Conservation (phyloP, 2,797 vertebrate species). For the Poliocrania exsul region DNA sequence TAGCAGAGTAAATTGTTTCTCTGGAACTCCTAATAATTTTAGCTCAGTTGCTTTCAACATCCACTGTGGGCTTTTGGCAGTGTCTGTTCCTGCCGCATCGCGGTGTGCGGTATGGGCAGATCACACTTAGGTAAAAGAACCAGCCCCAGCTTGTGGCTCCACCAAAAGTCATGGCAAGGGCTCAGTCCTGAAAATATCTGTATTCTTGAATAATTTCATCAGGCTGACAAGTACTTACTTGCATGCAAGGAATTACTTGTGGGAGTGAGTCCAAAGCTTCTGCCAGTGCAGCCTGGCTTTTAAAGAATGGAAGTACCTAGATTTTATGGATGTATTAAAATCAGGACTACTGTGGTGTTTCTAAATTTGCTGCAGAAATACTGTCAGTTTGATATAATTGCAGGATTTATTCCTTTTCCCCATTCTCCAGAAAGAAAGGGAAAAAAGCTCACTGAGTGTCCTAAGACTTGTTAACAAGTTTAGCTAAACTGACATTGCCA, state of each 20-base stretch:
- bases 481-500: not conserved
- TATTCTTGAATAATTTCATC: not conserved
- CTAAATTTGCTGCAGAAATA: not conserved
- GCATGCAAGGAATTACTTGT: not conserved
- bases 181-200: not conserved
- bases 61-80: not conserved
- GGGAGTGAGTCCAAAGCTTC: not conserved
- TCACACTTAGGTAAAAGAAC: not conserved
- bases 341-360: not conserved
- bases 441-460: not conserved
- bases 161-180: conserved; percentile 4
- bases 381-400: not conserved
- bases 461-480: not conserved
- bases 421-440: not conserved
- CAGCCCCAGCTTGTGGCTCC: not conserved
- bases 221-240: not conserved
- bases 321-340: not conserved
- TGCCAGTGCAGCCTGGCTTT: conserved; percentile 17
- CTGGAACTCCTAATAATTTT: not conserved
- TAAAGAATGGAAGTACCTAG: not conserved
- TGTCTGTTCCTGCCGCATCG: not conserved
- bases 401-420: not conserved
- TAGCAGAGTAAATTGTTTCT: not conserved
- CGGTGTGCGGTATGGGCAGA: not conserved
- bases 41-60: not conserved